Base-by-base conservation (phyloP, 2,113 vertebrate genomes). In the Mormyrus lacerda region DNA sequence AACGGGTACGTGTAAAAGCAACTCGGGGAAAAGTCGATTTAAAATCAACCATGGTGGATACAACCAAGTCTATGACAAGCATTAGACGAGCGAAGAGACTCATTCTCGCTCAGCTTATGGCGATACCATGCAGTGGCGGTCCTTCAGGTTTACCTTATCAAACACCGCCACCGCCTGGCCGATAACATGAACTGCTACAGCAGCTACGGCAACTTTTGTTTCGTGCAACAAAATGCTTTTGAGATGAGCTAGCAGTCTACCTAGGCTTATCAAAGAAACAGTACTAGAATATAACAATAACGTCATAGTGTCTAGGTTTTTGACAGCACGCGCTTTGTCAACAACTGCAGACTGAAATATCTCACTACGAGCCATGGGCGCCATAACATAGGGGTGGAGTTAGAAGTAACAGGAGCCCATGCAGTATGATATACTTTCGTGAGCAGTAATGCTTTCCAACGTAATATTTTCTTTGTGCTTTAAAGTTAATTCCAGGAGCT, bases 131-230 rank as follows among this genome's bases (percentile, higher is more conserved):
- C 47, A 50, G 19, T 17, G 10, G 4, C 51, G 1, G 19, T 48
- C 1, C 58, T 31, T 21, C 17, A 35, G n/a, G 19, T 21, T 89
- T 88, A 73, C 39, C 35, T 90, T 89, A 31, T 39, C 11, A 84
- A 87, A 90, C 55, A 65, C 76, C 89, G 90, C 89, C 91, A 9
- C 76, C 90, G 87, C 13, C 24, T 88, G 89, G 65, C 83, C 83
- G 90, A 88, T 61, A 35, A 13, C 13, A 0, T 47, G 7, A 24
- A 89, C 82, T 82, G 31, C 88, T 58, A 27, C 61, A 27, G 44
- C 79, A 27, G 61, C 61, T 4, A 69, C 1, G 82, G 21, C 45
- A 9, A 21, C 44, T 47, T 47, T 79, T 79, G 35, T 39, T 79
- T 42, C n/a, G 35, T 42, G 73, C 73, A 79, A 39, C 31, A 35